Base-by-base conservation (phyloP, 2,113 vertebrate species). In the Hippoglossus stenolepis region DNA sequence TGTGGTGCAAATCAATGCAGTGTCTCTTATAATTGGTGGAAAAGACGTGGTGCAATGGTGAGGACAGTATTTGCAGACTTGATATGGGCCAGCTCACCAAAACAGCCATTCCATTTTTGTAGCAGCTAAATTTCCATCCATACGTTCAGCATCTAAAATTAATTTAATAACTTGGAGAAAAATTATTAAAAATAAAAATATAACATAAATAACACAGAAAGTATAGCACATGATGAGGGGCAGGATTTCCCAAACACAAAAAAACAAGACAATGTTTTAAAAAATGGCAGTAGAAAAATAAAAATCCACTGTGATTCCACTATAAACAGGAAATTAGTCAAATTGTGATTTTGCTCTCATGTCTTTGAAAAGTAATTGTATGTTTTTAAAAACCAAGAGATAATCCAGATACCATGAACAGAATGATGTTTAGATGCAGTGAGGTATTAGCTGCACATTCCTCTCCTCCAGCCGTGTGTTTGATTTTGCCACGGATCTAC, bases 211-310 rank as follows among this genome's bases (percentile, higher is more conserved):
- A 93, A 89, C 88, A 93, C 79, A 90, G 79, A 90, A 89, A 87
- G 88, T 74, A 92, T 83, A 93, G 70, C 66, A 80, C 60, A 86
- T 72, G 40, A 79, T 63, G 60, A 49, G 51, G 62, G 45, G 81
- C 79, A 75, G 67, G 1, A 73, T 51, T 82, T 73, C 74, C 77
- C 24, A 66, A 90, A 80, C 65, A 76, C 14, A 73, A 93, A 89
- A 58, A 91, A 82, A 31, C 92, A 91, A 93, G 94, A 95, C 79
- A 87, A 90, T 79, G 49, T 47, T 51, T 18, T 0, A 83, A 93
- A 94, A 94, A 96, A 95, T 93, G 89, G 87, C 88, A 94, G 95
- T 97, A 97, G 92, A 98, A 97, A 97, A 97, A 95, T 95, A 95
- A 95, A 96, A 96, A 94, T 94, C 93, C 94, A 96, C 94, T 87